Evolutionary conservation across 2,888 invertebrate genomes (phyloP), one percentile per base, ranked within the genome.

Genomic region (Malachius bipustulatus): DNA sequence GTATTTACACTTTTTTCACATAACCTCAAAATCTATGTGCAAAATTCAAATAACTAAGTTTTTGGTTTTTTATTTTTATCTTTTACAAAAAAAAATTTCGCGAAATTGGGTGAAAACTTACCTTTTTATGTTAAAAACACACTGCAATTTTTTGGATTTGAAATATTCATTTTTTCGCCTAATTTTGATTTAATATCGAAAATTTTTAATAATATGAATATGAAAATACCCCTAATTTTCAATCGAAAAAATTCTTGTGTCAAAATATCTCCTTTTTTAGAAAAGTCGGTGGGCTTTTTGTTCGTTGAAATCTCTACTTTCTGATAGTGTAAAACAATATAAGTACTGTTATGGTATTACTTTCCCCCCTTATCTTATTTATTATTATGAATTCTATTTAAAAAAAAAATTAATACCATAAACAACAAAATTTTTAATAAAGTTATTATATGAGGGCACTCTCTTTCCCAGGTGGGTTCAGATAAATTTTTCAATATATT

Each of bases 31-130:
- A 33, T 38, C 26, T 38, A 35, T 32, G 41, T 33, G 36, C 35
- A 38, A 41, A 41, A 35, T 38, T 38, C 26, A 35, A 40, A 40
- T 26, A 36, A 34, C 24, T 34, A 31, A 34, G 31, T 34, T 37
- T 40, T 37, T 40, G 37, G 31, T 37, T 37, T 37, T 37, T 40
- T 37, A 36, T 31, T 38, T 36, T 10, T 32, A 15, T 33, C 31
- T 36, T 33, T 11, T 26, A 24, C 16, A 36, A 36, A 34, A 16
- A 32, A 32, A 32, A 14, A 3, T 16, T 16, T 14, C 32, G 16
- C 32, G 15, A 32, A 32, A 32, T 32, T 32, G 3, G 15, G 32
- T 32, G 15, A 15, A 32, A 32, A 32, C 32, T 32, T 32, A 16
- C 32, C 32, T 32, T 32, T 13, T 32, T 32, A 15, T 15, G 32